Evolutionary conservation across 2,797 vertebrate genomes (phyloP).

Genomic region (Botia kubotai): DNA sequence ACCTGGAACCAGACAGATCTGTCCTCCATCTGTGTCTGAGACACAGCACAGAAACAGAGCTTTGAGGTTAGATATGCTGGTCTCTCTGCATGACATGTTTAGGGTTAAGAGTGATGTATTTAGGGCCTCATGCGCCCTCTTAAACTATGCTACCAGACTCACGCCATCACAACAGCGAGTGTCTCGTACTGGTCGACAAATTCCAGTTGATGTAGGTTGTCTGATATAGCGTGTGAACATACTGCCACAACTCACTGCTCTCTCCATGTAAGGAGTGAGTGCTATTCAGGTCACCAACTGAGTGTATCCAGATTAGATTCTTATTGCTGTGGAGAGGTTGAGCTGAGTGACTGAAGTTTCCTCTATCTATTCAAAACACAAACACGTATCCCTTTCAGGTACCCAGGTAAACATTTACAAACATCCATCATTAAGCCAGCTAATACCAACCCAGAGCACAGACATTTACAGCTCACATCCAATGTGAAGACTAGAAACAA

Average conservation of each 20-base stretch:
- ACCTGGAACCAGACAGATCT: slow-evolving; percentile 19
- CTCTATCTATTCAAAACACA: slow-evolving; percentile 19
- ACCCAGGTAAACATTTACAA: slow-evolving; percentile 14
- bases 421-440: slow-evolving; percentile 10
- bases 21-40: slow-evolving; percentile 14
- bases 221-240: not conserved
- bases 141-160: slow-evolving; percentile 43
- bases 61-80: slow-evolving; percentile 52
- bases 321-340: slow-evolving; percentile 41
- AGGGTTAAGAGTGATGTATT: slow-evolving; percentile 69
- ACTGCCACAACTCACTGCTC: slow-evolving; percentile 26
- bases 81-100: slow-evolving; percentile 67
- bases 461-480: slow-evolving; percentile 4
- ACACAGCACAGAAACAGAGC: slow-evolving; percentile 30
- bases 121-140: slow-evolving; percentile 52
- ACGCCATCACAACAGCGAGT: not conserved
- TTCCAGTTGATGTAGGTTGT: slow-evolving; percentile 10
- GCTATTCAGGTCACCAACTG: slow-evolving; percentile 46
- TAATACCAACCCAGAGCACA: not conserved
- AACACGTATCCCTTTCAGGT: slow-evolving; percentile 5
- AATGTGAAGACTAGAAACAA: slow-evolving; percentile 3
- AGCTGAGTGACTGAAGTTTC: slow-evolving; percentile 18
- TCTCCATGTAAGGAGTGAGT: slow-evolving; percentile 55
- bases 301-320: slow-evolving; percentile 51
- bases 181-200: not conserved